Percentiles rank a stretch among this genome's conserved stretches.
Conservation (phyloP, 1,140 invertebrate species). For the Littorina saxatilis region DNA sequence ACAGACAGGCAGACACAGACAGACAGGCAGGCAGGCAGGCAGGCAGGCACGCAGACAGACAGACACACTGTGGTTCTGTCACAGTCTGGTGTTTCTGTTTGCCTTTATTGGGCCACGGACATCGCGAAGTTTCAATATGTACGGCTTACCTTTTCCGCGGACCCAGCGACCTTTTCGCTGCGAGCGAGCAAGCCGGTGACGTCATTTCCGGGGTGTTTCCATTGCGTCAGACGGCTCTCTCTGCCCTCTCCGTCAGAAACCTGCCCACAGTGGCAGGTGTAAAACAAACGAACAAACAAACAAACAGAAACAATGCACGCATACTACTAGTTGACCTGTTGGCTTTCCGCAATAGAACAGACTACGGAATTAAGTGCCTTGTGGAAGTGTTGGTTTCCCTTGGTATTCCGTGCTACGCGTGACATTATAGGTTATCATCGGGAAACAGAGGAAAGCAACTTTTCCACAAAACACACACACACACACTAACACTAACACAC, state of each 20-base stretch:
- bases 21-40: neutral
- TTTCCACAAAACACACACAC: no score
- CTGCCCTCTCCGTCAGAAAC: constrained; percentile 55
- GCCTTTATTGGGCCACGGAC: no score
- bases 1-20: neutral
- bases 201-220: constrained; percentile 69
- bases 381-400: no score
- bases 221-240: constrained; percentile 57
- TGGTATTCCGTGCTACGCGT: neutral
- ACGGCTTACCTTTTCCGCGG: constrained; percentile 67
- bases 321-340: neutral
- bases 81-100: no score
- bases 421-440: neutral
- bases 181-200: constrained; percentile 68
- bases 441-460: no score
- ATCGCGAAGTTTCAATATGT: no score
- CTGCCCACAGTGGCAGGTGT: neutral
- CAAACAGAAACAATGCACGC: neutral
- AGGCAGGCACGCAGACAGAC: no score
- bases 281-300: neutral
- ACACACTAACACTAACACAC: no score
- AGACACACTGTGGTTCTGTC: no score
- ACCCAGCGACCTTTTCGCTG: constrained; percentile 67
- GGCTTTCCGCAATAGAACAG: neutral
- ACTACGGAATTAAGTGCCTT: no score